Conservation (phyloP, 2,113 vertebrate genomes). For the Pangasianodon gigas region DNA sequence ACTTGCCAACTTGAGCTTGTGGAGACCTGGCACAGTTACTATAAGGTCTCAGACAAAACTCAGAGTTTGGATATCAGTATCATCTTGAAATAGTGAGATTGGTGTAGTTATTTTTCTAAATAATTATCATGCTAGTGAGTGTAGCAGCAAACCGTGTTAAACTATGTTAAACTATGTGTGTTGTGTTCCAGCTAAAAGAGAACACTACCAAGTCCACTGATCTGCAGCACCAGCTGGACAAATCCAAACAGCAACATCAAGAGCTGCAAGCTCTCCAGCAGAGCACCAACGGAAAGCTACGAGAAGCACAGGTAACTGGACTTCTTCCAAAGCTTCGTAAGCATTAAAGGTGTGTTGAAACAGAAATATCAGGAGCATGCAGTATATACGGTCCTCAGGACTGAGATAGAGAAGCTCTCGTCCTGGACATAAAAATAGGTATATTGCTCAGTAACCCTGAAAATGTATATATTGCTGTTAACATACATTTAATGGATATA, state of each 20-base stretch:
- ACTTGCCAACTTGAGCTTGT: not conserved
- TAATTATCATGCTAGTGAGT: not conserved
- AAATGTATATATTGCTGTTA: not conserved
- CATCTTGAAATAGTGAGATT: not conserved
- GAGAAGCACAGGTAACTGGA: constrained; percentile 89
- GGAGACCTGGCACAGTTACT: not conserved
- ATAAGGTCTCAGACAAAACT: not conserved
- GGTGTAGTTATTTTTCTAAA: not conserved
- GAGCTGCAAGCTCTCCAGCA: constrained; percentile 92
- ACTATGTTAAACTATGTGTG: not conserved
- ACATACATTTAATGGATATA: not conserved
- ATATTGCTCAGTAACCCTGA: not conserved
- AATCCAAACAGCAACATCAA: constrained; percentile 92
- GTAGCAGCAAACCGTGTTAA: not conserved
- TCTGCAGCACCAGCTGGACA: constrained; percentile 92
- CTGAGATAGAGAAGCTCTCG: no score
- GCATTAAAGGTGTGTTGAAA: not conserved
- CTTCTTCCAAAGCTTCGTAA: not conserved
- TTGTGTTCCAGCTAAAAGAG: constrained; percentile 84
- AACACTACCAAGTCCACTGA: constrained; percentile 81
- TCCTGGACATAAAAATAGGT: not conserved
- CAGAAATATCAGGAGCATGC: not conserved
- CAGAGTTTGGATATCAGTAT: not conserved
- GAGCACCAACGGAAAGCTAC: constrained; percentile 88
- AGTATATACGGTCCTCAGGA: not conserved